A percentile compares a stretch with the other conserved stretches of the same genome.
Conservation (phyloP, 2,888 invertebrate species). For the Altica lythri region DNA sequence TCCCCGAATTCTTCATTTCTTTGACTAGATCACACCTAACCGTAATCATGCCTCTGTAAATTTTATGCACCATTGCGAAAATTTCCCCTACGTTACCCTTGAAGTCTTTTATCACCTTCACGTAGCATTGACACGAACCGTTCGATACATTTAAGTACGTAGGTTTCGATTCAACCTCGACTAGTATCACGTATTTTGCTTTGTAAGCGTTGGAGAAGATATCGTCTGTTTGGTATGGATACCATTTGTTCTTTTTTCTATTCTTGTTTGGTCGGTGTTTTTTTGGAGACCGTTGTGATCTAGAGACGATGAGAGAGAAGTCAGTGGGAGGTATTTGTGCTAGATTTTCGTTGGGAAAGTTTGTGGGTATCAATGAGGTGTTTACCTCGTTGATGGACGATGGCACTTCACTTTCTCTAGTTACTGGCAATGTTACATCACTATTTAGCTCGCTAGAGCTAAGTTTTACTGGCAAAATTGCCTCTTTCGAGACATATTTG, state of each 20-base stretch:
- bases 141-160: slow-evolving; percentile 33
- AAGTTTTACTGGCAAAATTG: neutral
- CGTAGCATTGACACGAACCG: slow-evolving; percentile 53
- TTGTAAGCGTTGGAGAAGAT: slow-evolving; percentile 67
- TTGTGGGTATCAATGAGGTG: slow-evolving; percentile 15
- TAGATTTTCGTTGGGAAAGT: slow-evolving; percentile 36
- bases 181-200: slow-evolving; percentile 70
- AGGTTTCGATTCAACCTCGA: slow-evolving; percentile 68
- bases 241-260: slow-evolving; percentile 27
- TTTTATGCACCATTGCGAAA: slow-evolving; percentile 13
- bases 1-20: slow-evolving; percentile 14
- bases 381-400: too few relatives aligned
- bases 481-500: neutral
- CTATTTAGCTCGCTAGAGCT: slow-evolving; percentile 2
- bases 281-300: slow-evolving; percentile 31
- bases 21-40: slow-evolving; percentile 22
- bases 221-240: slow-evolving; percentile 58
- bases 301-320: slow-evolving; percentile 26
- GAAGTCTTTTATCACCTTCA: slow-evolving; percentile 67
- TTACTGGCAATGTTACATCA: too few relatives aligned
- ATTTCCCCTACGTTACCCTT: slow-evolving; percentile 58
- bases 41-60: slow-evolving; percentile 15
- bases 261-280: slow-evolving; percentile 19
- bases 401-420: too few relatives aligned
- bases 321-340: slow-evolving; percentile 43